phyloP scores from a whole-genome alignment of 1,140 invertebrate genomes.

The Lamellibrachia luymesi region DNA sequence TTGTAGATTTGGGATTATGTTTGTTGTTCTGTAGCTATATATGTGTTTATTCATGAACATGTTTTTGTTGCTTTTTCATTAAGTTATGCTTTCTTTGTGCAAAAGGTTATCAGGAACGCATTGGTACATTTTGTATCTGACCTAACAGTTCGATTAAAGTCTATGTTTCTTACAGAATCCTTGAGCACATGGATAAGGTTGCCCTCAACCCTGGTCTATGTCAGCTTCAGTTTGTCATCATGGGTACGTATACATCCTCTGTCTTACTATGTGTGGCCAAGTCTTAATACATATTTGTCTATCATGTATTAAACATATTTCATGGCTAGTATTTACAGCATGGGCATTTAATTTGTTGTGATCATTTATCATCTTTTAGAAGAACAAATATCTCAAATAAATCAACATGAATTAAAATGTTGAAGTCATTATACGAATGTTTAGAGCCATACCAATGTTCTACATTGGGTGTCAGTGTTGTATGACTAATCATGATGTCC shows the following conservation, averaged over 20 bases:
- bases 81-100: too few relatives aligned
- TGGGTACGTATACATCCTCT: neutral
- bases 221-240: neutral
- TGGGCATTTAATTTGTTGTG: neutral
- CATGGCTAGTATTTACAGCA: neutral
- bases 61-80: too few relatives aligned
- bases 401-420: too few relatives aligned
- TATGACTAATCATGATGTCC: too few relatives aligned
- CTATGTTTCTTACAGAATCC: conserved; percentile 10
- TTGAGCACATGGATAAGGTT: conserved; percentile 16
- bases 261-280: neutral
- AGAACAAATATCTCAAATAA: neutral
- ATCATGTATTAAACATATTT: neutral
- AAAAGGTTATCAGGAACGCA: neutral
- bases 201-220: conserved; percentile 12
- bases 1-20: neutral
- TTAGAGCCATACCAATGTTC: neutral
- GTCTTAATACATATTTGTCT: neutral
- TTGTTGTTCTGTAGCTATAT: neutral
- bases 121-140: neutral
- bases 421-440: too few relatives aligned
- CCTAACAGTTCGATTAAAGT: neutral
- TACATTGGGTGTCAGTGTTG: too few relatives aligned
- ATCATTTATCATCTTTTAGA: neutral
- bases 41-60: neutral